These are phyloP conservation scores for Dioctria linearis DNA, from an alignment of 2,888 invertebrate species.

Conservation along the genomic window DNA sequence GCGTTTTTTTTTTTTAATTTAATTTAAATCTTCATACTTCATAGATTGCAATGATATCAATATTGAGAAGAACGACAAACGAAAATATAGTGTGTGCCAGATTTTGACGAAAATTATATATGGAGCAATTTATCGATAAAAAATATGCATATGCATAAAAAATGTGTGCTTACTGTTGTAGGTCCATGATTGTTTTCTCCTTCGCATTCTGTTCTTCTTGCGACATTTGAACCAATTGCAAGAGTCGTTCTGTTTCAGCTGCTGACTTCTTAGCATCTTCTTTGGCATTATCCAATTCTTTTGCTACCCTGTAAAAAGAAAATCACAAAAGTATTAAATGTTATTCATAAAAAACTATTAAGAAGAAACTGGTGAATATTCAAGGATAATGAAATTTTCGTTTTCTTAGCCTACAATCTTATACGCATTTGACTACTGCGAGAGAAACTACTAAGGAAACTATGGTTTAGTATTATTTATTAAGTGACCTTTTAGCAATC, in stretches of 20 bases:
- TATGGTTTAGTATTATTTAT: no score
- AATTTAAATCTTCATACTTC: no score
- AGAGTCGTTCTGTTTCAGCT: conserved; percentile 88
- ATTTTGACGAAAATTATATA: no score
- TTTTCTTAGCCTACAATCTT: no score
- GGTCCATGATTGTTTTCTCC: conserved; percentile 91
- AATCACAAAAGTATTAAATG: not conserved
- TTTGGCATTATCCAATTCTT: conserved; percentile 80
- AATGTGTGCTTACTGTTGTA: conserved; percentile 82
- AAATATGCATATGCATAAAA: not conserved
- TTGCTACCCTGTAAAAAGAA: conserved; percentile 65
- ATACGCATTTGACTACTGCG: no score
- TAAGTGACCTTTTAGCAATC: no score
- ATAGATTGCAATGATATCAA: no score
- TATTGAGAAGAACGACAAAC: no score
- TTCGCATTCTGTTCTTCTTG: conserved; percentile 94
- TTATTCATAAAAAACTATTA: not conserved
- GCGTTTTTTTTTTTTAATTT: no score
- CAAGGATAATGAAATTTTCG: not conserved
- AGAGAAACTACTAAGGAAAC: no score
- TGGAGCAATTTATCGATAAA: not conserved
- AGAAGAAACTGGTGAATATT: no score
- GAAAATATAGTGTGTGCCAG: no score
- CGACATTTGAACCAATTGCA: conserved; percentile 93
- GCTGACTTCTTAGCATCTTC: conserved; percentile 87